Evolutionary conservation across 1,140 invertebrate genomes (phyloP), one percentile per base, ranked within the genome.

Genomic region (Popillia japonica): DNA sequence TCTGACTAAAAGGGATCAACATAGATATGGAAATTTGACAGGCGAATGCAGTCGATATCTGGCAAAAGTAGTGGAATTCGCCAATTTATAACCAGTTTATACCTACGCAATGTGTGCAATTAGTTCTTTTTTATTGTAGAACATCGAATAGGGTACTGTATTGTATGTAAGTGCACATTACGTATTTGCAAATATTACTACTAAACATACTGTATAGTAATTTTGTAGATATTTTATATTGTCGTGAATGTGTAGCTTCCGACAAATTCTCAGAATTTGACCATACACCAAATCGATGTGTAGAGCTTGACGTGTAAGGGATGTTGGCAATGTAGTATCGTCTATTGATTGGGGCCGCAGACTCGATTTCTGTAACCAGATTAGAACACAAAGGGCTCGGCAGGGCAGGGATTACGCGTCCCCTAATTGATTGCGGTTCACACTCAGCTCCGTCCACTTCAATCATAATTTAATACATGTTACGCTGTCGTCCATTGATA

Each of bases 291-390:
- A 68, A 68, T 68, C 61, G 61, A 68, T 68, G 61, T 68, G 61
- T 68, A 68, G 61, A 68, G 61, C 17, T 68, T 68, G 22, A 68
- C 61, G 61, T 68, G 61, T 68, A 68, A 68, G 72, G 72, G 72
- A 74, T 74, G 41, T 44, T 44, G 72, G 17, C 41, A 41, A 34
- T 14, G 72, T 74, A 41, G 41, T 44, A 41, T 74, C 34, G 72
- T 44, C 72, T 74, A 74, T 74, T 40, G 72, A 74, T 74, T 74
- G 72, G 72, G 72, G 72, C 72, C 72, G 72, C 78, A 78, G 77
- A 77, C 81, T 72, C 80, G 81, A 82, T 82, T 82, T 80, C 81
- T 82, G 80, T 82, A 82, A 82, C 81, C 80, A 80, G 81, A 82
- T 82, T 82, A 82, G 81, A 82, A 77, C 76, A 80, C 80, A 80